These are phyloP conservation scores for Amphiura filiformis DNA, from an alignment of 35 echinoderm and acorn worm genomes.

Conservation along the genomic window DNA sequence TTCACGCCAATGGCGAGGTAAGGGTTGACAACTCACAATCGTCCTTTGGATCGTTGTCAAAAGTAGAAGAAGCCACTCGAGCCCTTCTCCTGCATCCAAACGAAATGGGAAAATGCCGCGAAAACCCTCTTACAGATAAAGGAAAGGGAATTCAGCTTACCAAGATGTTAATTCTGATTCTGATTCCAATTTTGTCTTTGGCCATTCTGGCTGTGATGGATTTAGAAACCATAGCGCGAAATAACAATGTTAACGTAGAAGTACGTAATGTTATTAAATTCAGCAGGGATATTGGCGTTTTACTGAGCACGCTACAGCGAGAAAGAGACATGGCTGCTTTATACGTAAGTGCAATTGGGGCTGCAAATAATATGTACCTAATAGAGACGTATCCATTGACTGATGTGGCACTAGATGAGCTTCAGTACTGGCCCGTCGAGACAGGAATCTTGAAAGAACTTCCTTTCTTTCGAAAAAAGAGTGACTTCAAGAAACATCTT, in stretches of 20 bases:
- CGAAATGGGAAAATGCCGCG: slow-evolving; percentile 48
- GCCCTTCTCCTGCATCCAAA: slow-evolving; percentile 49
- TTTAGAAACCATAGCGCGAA: slow-evolving; percentile 44
- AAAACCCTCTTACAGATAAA: slow-evolving; percentile 53
- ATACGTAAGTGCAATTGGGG: slow-evolving; percentile 71
- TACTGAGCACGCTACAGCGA: slow-evolving; percentile 61
- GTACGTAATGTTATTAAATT: slow-evolving; percentile 63
- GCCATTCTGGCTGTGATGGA: slow-evolving; percentile 62
- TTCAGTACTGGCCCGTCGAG: slow-evolving; percentile 70
- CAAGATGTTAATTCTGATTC: slow-evolving; percentile 62
- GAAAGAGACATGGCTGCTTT: slow-evolving; percentile 71
- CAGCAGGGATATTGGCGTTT: slow-evolving; percentile 72
- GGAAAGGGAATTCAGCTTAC: slow-evolving; percentile 71
- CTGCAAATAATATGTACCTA: slow-evolving; percentile 55
- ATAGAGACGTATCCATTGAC: slow-evolving; percentile 62
- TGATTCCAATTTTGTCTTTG: slow-evolving; percentile 60
- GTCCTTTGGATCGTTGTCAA: slow-evolving; percentile 43
- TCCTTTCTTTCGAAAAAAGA: slow-evolving; percentile 67
- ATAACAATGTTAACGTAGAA: slow-evolving; percentile 37
- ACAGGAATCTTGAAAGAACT: slow-evolving; percentile 53
- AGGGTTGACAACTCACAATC: slow-evolving; percentile 41
- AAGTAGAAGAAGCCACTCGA: slow-evolving; percentile 50
- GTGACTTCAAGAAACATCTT: slow-evolving; percentile 54
- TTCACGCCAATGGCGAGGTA: slow-evolving; percentile 19
- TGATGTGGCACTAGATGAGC: slow-evolving; percentile 54